phyloP scores from a whole-genome alignment of 2,113 vertebrate species.

The Hystrix brachyura region DNA sequence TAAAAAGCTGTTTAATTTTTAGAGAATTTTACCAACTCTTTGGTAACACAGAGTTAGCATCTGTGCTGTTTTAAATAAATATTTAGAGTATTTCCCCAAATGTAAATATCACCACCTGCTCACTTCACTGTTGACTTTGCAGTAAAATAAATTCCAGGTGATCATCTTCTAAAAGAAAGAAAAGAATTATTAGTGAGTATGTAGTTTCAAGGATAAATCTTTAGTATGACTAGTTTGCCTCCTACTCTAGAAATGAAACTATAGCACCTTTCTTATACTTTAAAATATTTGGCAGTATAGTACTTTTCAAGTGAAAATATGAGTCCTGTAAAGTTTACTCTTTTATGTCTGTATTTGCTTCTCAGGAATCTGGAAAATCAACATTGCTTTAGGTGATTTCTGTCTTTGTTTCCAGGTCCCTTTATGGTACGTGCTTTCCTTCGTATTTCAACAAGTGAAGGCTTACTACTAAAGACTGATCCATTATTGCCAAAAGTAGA shows the following conservation, averaged over 20 bases:
- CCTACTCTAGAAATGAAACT: constrained; percentile 15
- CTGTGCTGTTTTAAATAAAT: constrained; percentile 67
- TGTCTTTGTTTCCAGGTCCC: constrained; percentile 88
- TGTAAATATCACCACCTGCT: constrained; percentile 35
- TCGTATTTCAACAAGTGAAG: constrained; percentile 92
- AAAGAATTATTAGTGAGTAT: constrained; percentile 37
- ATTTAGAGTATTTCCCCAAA: constrained; percentile 52
- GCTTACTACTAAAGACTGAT: constrained; percentile 88
- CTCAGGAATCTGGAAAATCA: fast-evolving
- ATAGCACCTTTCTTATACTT: background rate
- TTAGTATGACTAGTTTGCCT: constrained; percentile 22
- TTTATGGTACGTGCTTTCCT: constrained; percentile 91
- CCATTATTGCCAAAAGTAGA: constrained; percentile 86
- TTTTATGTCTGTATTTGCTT: background rate
- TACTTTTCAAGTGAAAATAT: background rate
- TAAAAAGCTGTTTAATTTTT: constrained; percentile 62
- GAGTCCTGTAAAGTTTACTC: background rate
- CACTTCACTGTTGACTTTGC: constrained; percentile 18
- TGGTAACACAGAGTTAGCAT: constrained; percentile 33
- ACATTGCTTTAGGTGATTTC: background rate
- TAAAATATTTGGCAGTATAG: constrained; percentile 17
- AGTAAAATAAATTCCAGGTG: background rate
- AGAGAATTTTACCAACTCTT: constrained; percentile 50
- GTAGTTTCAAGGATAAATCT: constrained; percentile 12
- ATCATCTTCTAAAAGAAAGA: constrained; percentile 35